A percentile compares a stretch with the other conserved stretches of the same genome.
Evolutionary conservation across 2,888 invertebrate species (phyloP).

Genomic region (Microplitis manilae): DNA sequence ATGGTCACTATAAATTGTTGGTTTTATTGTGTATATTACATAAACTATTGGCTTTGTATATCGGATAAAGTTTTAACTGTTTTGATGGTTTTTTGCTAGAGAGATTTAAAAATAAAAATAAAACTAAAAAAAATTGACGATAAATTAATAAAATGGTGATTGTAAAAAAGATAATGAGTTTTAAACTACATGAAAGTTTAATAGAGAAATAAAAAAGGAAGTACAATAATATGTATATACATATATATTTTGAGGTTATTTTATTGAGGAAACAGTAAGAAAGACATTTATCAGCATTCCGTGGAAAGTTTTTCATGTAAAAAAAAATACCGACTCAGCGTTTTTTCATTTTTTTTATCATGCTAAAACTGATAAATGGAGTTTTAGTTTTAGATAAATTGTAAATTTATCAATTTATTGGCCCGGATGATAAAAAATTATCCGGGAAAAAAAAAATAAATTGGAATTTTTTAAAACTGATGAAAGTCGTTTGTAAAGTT

Average conservation of each 20-base stretch:
- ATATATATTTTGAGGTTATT: constrained; percentile 6
- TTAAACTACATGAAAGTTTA: constrained; percentile 9
- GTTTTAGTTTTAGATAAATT: neutral
- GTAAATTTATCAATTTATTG: neutral
- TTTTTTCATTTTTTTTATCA: neutral
- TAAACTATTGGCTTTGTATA: too few species aligned
- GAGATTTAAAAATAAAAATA: neutral
- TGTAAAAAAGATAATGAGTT: constrained; percentile 11
- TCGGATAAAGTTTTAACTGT: too few species aligned
- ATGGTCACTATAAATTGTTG: too few species aligned
- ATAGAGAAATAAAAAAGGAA: constrained; percentile 17
- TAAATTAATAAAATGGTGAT: constrained; percentile 4
- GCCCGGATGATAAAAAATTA: neutral
- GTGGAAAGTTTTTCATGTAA: neutral
- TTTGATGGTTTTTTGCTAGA: neutral
- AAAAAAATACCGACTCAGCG: neutral
- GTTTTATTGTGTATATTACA: too few species aligned
- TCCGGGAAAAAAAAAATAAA: constrained; percentile 13
- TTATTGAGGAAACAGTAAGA: neutral
- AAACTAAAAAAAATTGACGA: constrained; percentile 14
- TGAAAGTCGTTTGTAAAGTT: too few species aligned
- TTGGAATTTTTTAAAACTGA: too few species aligned
- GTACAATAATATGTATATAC: neutral
- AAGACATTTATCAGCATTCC: constrained; percentile 3
- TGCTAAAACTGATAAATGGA: neutral